Evolutionary conservation across 2,797 vertebrate species (phyloP), one percentile per base, ranked within the genome.

Genomic region (Gymnothorax reevesii): DNA sequence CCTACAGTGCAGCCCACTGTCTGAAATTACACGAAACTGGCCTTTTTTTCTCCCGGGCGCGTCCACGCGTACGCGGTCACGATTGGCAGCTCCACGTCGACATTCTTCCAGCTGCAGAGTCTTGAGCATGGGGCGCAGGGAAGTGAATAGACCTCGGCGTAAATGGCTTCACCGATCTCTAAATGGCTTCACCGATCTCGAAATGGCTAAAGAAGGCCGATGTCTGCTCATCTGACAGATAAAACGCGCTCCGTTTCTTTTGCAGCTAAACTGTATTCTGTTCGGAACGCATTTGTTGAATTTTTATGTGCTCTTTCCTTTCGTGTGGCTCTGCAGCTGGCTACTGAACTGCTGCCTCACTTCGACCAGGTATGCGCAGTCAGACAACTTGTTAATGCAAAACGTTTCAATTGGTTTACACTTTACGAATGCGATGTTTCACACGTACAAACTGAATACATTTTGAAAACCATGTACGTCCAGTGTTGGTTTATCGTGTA

Each of bases 21-120:
- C 92, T 93, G 91, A 95, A 95, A 94, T 94, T 92, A 93, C 94
- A 91, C 92, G 90, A 91, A 94, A 93, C 92, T 89, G 86, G 84
- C 82, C 49, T 87, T 88, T 88, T 71, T 84, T 86, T 27, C 75
- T 86, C 27, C 75, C 27, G 90, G 90, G 96, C 96, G 95, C 96
- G 96, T 92, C 93, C 96, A 92, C 91, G 95, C 92, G 82, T 90
- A 93, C 96, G 95, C 96, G 96, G 95, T 95, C 96, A 96, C 95
- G 96, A 94, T 96, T 97, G 96, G 96, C 96, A 97, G 95, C 96
- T 97, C 96, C 96, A 97, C 96, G 96, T 97, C 96, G 96, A 96
- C 96, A 97, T 96, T 96, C 96, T 96, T 97, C 95, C 96, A 97
- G 95, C 95, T 96, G 95, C 95, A 93, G 94, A 94, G 94, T 94